phyloP scores from a whole-genome alignment of 37 sponge, comb jelly and placozoan genomes.

The Spongilla lacustris region DNA sequence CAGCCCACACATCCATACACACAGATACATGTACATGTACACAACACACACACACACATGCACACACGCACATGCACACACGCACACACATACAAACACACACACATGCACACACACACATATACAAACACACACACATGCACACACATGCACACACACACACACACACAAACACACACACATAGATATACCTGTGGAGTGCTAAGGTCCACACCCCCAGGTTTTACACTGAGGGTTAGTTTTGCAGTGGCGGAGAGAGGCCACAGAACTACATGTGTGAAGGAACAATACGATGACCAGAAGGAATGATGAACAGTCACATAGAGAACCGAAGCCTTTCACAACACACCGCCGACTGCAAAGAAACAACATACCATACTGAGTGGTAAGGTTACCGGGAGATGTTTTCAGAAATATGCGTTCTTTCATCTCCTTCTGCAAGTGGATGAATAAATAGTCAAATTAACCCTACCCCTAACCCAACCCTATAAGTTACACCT shows the following conservation, averaged over 20 bases:
- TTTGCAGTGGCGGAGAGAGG: constrained; percentile 67
- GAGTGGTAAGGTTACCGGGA: constrained; percentile 42
- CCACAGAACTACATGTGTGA: constrained; percentile 52
- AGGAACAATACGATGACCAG: not conserved
- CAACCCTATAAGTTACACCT: not conserved
- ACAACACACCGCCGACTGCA: no score
- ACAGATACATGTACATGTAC: not conserved
- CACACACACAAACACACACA: no score
- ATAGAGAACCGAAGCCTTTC: no score
- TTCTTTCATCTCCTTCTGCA: constrained; percentile 56
- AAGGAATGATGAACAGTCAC: not conserved
- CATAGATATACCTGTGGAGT: constrained; percentile 56
- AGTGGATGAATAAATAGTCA: not conserved
- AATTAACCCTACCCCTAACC: no score
- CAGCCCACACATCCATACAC: no score
- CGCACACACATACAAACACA: not conserved
- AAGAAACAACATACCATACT: constrained; percentile 43
- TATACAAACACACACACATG: not conserved
- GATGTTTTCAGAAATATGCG: constrained; percentile 43
- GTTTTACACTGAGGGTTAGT: constrained; percentile 57
- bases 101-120: not conserved
- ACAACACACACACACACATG: not conserved
- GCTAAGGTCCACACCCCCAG: constrained; percentile 29
- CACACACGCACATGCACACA: no score
- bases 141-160: not conserved